Percentiles rank a stretch among this genome's conserved stretches.
Conservation (phyloP, 2,113 vertebrate species). For the Argyrosomus japonicus region DNA sequence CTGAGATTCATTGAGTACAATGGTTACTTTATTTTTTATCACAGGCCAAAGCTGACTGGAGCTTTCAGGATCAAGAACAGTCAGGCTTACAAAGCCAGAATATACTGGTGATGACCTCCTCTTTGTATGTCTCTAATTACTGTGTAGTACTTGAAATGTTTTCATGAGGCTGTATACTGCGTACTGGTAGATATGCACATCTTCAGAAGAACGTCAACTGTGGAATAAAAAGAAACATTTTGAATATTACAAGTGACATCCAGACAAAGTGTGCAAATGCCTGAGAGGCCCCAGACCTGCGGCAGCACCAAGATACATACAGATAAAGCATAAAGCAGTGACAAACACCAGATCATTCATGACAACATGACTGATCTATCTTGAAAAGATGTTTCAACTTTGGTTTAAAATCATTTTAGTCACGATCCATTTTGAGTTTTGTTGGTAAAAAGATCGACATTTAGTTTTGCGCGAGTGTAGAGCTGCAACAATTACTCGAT, state of each 20-base stretch:
- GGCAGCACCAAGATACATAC: too few relatives aligned
- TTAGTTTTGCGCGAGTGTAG: too few relatives aligned
- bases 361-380: neutral
- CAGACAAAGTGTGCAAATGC: too few relatives aligned
- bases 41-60: neutral
- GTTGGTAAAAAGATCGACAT: neutral
- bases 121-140: neutral
- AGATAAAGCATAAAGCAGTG: neutral
- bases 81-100: neutral
- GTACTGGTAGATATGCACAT: neutral
- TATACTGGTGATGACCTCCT: neutral
- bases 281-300: too few relatives aligned
- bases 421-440: neutral
- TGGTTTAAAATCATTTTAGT: too few relatives aligned
- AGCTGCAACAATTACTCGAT: neutral
- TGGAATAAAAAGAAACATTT: too few relatives aligned
- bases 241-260: too few relatives aligned
- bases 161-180: neutral
- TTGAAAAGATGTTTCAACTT: neutral
- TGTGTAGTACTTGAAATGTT: neutral
- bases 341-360: neutral
- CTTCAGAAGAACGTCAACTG: neutral
- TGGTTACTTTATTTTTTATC: neutral
- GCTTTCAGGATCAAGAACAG: neutral
- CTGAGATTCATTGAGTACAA: neutral